Percentiles rank a stretch among this genome's conserved stretches.
Conservation (phyloP, 1,140 invertebrate species). For the Temnothorax longispinosus region DNA sequence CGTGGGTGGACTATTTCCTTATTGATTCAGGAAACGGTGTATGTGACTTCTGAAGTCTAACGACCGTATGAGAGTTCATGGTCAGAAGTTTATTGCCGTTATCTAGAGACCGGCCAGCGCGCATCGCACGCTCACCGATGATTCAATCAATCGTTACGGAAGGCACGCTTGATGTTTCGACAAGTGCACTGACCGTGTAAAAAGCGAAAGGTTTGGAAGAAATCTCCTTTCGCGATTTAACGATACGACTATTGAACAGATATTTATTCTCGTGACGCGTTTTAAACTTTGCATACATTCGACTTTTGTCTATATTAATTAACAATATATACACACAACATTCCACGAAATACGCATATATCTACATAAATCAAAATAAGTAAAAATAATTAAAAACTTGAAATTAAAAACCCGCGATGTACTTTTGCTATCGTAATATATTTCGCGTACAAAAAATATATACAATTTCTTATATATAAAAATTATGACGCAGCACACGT, state of each 20-base stretch:
- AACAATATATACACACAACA: not conserved
- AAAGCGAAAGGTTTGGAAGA: not conserved
- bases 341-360: not conserved
- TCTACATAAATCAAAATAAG: not conserved
- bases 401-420: not conserved
- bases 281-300: not conserved
- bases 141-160: conserved; percentile 21
- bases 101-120: not conserved
- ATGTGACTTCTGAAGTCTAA: conserved; percentile 20
- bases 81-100: conserved; percentile 7
- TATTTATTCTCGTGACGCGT: not conserved
- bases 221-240: not conserved
- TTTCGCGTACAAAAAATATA: not conserved
- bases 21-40: conserved; percentile 53
- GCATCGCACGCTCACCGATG: not conserved
- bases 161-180: not conserved
- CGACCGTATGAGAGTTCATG: conserved; percentile 12
- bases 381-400: conserved; percentile 1
- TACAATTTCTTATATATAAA: not conserved
- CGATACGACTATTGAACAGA: not conserved
- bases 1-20: conserved; percentile 33
- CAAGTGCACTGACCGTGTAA: not conserved
- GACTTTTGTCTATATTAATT: conserved; percentile 6
- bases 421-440: not conserved
- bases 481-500: not conserved